Conservation (phyloP, 2,797 vertebrate species). For the Lacerta viridis region DNA sequence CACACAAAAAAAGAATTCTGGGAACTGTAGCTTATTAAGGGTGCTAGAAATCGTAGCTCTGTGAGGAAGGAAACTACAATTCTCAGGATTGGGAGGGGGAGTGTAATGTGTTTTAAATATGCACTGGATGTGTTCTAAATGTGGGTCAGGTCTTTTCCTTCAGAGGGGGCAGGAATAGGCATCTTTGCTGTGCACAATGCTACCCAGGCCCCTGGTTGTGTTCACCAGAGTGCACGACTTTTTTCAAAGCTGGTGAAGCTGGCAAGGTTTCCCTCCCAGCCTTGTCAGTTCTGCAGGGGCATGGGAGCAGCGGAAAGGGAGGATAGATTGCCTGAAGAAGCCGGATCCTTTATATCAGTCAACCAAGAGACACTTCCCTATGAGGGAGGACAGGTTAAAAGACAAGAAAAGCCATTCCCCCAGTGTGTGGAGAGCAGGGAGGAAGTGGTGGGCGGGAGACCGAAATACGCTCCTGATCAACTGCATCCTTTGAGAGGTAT, state of each 20-base stretch:
- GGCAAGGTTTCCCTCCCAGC: background rate
- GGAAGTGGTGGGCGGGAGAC: background rate
- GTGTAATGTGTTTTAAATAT: background rate
- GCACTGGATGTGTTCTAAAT: background rate
- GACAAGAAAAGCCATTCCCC: background rate
- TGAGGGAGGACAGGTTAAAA: background rate
- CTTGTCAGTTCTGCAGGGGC: background rate
- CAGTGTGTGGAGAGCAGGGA: background rate
- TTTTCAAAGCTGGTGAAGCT: background rate
- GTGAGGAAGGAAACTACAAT: too few relatives aligned
- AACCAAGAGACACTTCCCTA: background rate
- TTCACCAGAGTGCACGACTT: background rate
- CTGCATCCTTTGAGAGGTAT: background rate
- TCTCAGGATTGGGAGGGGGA: too few relatives aligned
- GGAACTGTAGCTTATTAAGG: too few relatives aligned
- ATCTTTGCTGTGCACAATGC: background rate
- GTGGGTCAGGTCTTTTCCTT: background rate
- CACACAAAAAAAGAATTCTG: too few relatives aligned
- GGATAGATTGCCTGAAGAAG: background rate
- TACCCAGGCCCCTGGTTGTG: background rate
- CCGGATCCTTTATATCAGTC: background rate
- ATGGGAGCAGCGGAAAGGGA: background rate
- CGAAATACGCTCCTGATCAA: background rate
- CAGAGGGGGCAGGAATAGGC: background rate
- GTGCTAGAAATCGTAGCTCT: too few relatives aligned